These are phyloP conservation scores for Hozukius guyotensis DNA, from an alignment of 2,797 vertebrate genomes.

Conservation along the genomic window DNA sequence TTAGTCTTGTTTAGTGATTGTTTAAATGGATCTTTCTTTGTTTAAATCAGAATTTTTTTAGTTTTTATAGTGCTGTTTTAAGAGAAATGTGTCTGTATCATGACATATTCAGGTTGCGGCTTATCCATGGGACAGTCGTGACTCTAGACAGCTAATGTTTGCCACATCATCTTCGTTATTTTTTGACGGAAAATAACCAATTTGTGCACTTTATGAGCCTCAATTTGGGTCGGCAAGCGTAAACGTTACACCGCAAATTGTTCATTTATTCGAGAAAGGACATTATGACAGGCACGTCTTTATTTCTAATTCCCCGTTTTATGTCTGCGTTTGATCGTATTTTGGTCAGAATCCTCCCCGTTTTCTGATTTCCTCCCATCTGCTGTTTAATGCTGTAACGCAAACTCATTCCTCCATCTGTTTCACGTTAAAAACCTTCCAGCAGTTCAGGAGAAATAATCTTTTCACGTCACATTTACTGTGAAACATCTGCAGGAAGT, in stretches of 20 bases:
- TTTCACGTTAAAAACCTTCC: conserved; percentile 61
- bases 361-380: conserved; percentile 45
- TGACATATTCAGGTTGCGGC: neutral
- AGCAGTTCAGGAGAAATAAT: conserved; percentile 52
- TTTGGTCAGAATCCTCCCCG: conserved; percentile 9
- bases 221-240: neutral
- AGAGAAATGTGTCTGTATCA: neutral
- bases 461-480: conserved; percentile 67
- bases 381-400: conserved; percentile 39
- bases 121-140: neutral
- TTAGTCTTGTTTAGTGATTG: neutral
- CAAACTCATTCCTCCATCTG: conserved; percentile 56
- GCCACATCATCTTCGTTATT: neutral
- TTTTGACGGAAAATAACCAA: neutral
- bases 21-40: neutral
- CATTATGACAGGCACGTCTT: neutral
- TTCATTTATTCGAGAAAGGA: neutral
- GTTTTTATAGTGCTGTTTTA: neutral
- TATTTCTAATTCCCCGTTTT: neutral
- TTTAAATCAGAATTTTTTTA: neutral
- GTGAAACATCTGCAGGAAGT: conserved; percentile 70
- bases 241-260: neutral
- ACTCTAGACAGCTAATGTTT: neutral
- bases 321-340: neutral
- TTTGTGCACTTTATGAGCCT: neutral